phyloP scores from a whole-genome alignment of 2,888 invertebrate genomes.

The Disparrhopalites patrizii region DNA sequence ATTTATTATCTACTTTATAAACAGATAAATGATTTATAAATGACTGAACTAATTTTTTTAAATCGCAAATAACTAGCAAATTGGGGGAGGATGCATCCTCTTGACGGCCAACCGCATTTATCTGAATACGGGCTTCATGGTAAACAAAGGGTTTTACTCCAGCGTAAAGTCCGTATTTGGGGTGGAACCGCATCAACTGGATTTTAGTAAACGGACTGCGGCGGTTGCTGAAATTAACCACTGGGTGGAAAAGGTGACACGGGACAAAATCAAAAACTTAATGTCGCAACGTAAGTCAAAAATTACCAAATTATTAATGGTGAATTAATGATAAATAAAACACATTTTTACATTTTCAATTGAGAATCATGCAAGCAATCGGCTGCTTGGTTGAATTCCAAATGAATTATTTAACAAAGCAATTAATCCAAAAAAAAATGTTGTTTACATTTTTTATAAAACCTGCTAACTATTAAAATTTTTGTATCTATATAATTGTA shows the following conservation, averaged over 20 bases:
- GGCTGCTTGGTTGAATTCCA: no score
- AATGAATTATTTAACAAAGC: no score
- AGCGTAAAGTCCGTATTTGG: constrained; percentile 47
- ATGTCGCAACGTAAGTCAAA: constrained; percentile 50
- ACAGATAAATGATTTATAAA: no score
- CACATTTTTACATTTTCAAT: no score
- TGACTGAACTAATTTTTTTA: background rate
- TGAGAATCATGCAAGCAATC: no score
- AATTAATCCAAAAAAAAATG: no score
- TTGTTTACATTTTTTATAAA: background rate
- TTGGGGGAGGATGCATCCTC: constrained; percentile 14
- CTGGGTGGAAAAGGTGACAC: constrained; percentile 55
- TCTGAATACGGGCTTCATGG: constrained; percentile 45
- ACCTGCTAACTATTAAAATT: background rate
- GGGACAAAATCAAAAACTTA: constrained; percentile 54
- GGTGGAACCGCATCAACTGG: constrained; percentile 46
- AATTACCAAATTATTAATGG: no score
- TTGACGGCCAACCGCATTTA: constrained; percentile 49
- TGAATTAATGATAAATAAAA: no score
- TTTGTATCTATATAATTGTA: no score
- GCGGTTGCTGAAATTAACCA: constrained; percentile 52
- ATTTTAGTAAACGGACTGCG: constrained; percentile 49
- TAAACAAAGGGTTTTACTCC: constrained; percentile 33
- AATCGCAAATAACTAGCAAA: background rate
- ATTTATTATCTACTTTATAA: background rate